These are phyloP conservation scores for Tringa solitaria DNA, from an alignment of 2,113 vertebrate genomes.

Conservation along the genomic window DNA sequence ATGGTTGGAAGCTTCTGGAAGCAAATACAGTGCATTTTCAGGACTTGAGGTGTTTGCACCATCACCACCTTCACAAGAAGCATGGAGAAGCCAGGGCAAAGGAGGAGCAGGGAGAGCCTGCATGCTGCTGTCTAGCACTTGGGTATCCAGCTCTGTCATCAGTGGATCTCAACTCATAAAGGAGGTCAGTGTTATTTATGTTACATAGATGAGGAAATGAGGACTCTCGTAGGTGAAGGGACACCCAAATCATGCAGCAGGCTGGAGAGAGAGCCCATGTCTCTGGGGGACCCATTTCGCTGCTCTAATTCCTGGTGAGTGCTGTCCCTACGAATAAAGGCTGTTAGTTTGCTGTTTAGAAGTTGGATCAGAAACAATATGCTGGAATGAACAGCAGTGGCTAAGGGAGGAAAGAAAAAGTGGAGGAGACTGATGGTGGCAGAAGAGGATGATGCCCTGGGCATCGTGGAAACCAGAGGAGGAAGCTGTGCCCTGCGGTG, in stretches of 20 bases:
- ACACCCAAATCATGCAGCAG: rapidly evolving
- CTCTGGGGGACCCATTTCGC: not conserved
- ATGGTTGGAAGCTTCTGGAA: not conserved
- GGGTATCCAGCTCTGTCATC: not conserved
- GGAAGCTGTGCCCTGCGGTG: not conserved
- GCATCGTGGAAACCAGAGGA: not conserved
- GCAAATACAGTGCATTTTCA: not conserved
- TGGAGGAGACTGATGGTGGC: not conserved
- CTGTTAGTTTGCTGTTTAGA: not conserved
- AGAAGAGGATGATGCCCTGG: not conserved
- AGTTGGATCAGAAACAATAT: not conserved
- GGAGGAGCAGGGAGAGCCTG: not conserved
- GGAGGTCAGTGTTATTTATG: not conserved
- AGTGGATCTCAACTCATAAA: not conserved
- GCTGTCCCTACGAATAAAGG: not conserved
- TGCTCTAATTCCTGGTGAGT: not conserved
- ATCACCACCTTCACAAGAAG: not conserved
- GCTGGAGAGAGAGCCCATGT: not conserved
- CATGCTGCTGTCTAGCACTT: not conserved
- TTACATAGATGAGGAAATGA: not conserved
- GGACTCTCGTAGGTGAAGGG: not conserved
- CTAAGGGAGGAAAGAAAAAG: not conserved
- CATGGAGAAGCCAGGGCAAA: not conserved
- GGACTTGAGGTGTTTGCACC: not conserved
- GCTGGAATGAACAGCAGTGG: not conserved